Conservation (phyloP, 2,797 vertebrate species). For the Falco columbarius region DNA sequence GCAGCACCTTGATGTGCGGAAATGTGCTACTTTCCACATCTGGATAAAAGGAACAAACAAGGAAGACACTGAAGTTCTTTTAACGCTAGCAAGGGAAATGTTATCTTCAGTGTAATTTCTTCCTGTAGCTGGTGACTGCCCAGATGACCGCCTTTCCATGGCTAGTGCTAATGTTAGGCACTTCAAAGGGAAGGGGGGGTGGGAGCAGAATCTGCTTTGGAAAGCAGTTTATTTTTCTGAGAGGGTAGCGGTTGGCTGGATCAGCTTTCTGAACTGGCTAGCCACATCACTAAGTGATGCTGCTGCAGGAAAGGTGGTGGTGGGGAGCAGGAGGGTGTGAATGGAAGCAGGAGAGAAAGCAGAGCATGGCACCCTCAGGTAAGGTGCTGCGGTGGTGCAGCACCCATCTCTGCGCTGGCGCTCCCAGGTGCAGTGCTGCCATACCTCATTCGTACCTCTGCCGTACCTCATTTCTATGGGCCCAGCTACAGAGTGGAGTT, state of each 20-base stretch:
- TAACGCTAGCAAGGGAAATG: not conserved
- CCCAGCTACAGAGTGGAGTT: not conserved
- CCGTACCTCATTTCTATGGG: not conserved
- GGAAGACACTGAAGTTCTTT: not conserved
- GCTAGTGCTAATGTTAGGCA: not conserved
- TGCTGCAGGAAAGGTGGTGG: not conserved
- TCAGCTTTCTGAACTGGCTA: not conserved
- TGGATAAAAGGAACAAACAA: not conserved
- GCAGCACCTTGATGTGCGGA: not conserved
- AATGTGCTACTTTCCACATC: not conserved
- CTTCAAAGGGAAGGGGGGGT: not conserved
- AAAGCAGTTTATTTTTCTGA: not conserved
- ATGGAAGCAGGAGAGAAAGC: not conserved
- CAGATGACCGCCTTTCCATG: not conserved
- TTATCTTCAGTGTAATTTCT: not conserved
- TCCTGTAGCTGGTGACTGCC: not conserved
- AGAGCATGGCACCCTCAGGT: not conserved
- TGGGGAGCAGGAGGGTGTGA: not conserved
- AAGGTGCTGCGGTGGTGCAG: too few relatives aligned
- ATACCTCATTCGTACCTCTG: too few relatives aligned
- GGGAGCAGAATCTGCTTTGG: not conserved
- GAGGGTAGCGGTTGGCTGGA: not conserved
- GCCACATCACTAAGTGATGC: rapidly evolving
- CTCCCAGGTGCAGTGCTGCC: rapidly evolving
- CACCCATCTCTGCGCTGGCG: not conserved